Percentiles rank a stretch among this genome's conserved stretches.
Conservation (phyloP, 2,888 invertebrate species). For the Spialia ferax region DNA sequence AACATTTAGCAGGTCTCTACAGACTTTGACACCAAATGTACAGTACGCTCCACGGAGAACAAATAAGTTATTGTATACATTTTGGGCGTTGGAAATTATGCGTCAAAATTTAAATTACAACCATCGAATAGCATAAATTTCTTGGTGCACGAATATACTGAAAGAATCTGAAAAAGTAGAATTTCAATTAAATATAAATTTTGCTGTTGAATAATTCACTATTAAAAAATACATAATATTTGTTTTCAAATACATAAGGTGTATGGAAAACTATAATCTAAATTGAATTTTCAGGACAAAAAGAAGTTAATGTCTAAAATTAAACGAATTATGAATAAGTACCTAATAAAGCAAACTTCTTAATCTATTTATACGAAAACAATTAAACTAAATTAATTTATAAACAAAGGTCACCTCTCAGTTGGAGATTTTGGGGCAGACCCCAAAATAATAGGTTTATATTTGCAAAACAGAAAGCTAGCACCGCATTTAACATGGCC, state of each 20-base stretch:
- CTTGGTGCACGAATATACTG: neutral
- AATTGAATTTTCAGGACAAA: no score
- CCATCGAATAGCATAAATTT: no score
- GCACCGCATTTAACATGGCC: slow-evolving; percentile 29
- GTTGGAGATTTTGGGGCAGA: slow-evolving; percentile 34
- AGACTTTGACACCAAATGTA: slow-evolving; percentile 5
- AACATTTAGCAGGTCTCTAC: slow-evolving; percentile 18
- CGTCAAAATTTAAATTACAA: no score
- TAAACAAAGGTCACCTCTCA: slow-evolving; percentile 29
- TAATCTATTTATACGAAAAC: slow-evolving; percentile 31
- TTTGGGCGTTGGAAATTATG: neutral
- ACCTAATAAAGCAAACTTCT: slow-evolving; percentile 5
- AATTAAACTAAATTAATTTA: slow-evolving; percentile 33
- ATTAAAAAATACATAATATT: neutral
- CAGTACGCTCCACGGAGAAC: neutral
- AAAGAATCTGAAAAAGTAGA: neutral
- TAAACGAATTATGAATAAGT: no score
- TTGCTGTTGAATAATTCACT: neutral
- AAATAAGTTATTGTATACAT: neutral
- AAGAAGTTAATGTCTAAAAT: no score
- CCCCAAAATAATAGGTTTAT: slow-evolving; percentile 39
- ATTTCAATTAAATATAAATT: neutral
- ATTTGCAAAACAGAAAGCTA: slow-evolving; percentile 40
- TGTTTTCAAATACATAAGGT: no score
- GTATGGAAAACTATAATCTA: no score